Percentiles rank a stretch among this genome's conserved stretches.
These are phyloP conservation scores for Sclerurus mexicanus DNA, from an alignment of 2,113 vertebrate genomes.

Conservation along the genomic window DNA sequence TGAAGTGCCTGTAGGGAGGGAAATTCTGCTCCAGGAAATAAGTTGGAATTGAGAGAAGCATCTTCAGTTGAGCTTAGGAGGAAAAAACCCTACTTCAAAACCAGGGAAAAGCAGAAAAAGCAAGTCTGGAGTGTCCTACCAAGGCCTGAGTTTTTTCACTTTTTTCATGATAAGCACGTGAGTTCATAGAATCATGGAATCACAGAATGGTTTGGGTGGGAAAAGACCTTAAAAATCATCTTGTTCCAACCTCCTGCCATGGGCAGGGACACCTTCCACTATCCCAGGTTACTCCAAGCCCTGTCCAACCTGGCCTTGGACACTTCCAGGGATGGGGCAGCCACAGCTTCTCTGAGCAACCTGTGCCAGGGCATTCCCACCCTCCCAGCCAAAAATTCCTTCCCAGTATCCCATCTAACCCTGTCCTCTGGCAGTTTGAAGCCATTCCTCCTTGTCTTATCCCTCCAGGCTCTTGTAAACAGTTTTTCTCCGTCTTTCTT, in stretches of 20 bases:
- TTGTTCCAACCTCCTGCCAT: background rate
- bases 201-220: background rate
- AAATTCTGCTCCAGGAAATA: background rate
- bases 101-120: background rate
- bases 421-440: background rate
- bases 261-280: background rate
- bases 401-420: background rate
- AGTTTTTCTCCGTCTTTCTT: background rate
- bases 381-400: accelerated
- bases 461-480: background rate
- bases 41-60: background rate
- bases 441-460: background rate
- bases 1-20: background rate
- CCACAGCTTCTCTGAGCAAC: background rate
- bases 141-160: background rate
- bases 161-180: background rate
- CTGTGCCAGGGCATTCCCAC: accelerated
- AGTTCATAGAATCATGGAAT: background rate
- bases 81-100: background rate
- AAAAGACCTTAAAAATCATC: background rate
- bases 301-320: accelerated
- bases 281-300: background rate
- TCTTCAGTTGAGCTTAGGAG: background rate
- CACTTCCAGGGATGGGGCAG: background rate
- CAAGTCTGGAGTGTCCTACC: background rate